Conservation (phyloP, 2,888 invertebrate species). For the Coleophora deauratella region DNA sequence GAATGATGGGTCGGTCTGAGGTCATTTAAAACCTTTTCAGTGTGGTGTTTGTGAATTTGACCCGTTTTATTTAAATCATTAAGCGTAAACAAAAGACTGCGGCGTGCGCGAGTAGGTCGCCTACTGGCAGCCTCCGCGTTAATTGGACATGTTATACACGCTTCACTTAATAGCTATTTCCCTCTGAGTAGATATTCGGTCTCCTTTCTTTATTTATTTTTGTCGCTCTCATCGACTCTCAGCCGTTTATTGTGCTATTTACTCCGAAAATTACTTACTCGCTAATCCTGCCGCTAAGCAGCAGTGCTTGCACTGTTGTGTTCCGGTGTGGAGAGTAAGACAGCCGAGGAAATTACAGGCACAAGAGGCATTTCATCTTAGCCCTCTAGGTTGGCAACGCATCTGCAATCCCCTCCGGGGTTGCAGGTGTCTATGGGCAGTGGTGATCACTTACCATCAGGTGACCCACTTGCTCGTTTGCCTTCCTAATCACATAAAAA, state of each 20-base stretch:
- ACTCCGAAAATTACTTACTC: too few species aligned
- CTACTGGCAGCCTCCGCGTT: conserved; percentile 40
- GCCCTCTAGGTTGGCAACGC: too few species aligned
- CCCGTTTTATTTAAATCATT: conserved; percentile 71
- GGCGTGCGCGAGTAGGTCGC: conserved; percentile 44
- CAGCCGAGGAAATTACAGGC: too few species aligned
- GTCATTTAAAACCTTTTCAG: conserved; percentile 52
- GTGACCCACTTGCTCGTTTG: too few species aligned
- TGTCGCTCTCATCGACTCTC: conserved; percentile 24
- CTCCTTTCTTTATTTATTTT: conserved; percentile 25
- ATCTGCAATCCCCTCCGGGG: too few species aligned
- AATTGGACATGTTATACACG: conserved; percentile 67
- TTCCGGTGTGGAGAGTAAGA: too few species aligned
- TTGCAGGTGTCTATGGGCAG: too few species aligned
- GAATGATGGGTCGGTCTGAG: conserved; percentile 28
- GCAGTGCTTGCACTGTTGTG: too few species aligned
- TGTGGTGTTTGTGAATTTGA: conserved; percentile 59
- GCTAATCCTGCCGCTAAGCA: too few species aligned
- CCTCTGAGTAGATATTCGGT: conserved; percentile 33
- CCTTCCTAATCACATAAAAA: too few species aligned
- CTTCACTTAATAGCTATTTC: conserved; percentile 58
- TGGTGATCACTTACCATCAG: too few species aligned
- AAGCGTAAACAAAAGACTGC: conserved; percentile 69
- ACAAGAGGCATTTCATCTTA: too few species aligned
- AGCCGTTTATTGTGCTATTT: background rate